phyloP scores from a whole-genome alignment of 2,888 invertebrate species.

The Camponotus fellah region DNA sequence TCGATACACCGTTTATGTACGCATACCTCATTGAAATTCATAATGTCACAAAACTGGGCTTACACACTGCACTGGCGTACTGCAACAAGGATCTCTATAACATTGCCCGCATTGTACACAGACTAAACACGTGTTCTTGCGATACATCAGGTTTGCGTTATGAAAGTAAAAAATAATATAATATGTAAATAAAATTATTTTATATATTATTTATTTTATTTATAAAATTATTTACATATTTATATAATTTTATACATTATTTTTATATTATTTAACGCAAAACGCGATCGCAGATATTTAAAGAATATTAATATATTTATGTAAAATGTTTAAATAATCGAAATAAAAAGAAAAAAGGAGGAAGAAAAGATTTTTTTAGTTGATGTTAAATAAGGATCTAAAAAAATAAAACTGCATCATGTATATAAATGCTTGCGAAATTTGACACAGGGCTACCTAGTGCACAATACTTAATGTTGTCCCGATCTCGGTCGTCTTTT shows the following conservation, averaged over 20 bases:
- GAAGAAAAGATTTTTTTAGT: background rate
- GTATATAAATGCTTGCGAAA: background rate
- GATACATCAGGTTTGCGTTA: slow-evolving; percentile 9
- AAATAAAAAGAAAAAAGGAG: background rate
- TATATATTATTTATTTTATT: too few species aligned
- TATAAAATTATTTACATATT: too few species aligned
- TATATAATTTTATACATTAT: too few species aligned
- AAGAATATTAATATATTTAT: background rate
- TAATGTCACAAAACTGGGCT: slow-evolving; percentile 50
- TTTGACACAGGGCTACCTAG: background rate
- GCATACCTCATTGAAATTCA: slow-evolving; percentile 46
- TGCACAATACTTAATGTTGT: slow-evolving; percentile 23
- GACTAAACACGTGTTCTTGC: slow-evolving; percentile 4
- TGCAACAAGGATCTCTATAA: slow-evolving; percentile 27
- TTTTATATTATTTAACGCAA: background rate
- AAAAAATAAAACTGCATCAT: background rate
- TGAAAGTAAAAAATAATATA: background rate
- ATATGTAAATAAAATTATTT: slow-evolving; percentile 21
- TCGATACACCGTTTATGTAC: slow-evolving; percentile 32
- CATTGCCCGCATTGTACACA: slow-evolving; percentile 12
- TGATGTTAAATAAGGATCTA: background rate
- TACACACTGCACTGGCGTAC: slow-evolving; percentile 32
- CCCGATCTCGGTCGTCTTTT: slow-evolving; percentile 30
- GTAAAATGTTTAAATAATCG: background rate
- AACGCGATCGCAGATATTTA: background rate